Evolutionary conservation across 2,113 vertebrate genomes (phyloP), one percentile per base, ranked within the genome.

Genomic region (Tricholaema leucomelas): DNA sequence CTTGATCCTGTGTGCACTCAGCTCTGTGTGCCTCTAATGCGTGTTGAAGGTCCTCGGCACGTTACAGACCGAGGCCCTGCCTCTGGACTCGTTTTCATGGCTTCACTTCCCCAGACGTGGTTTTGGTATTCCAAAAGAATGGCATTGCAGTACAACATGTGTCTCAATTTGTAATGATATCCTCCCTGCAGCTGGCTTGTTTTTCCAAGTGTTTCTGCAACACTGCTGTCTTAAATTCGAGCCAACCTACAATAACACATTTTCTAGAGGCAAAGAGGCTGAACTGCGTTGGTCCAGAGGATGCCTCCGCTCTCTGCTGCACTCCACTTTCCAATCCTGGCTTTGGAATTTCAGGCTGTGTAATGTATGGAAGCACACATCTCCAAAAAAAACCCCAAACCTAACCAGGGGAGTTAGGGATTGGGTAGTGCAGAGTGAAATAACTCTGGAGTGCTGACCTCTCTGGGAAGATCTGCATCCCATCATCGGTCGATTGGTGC

Each of bases 161-260:
- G 94, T 96, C 97, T 95, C 96, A 95, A 92, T 97, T 97, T 97
- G 96, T 97, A 97, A 97, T 31, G 92, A 96, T 97, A 97, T 92
- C 96, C 93, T 65, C 75, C 69, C 86, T 87, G 94, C 97, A 97
- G 97, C 97, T 97, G 97, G 96, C 95, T 97, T 84, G 69, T 90
- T 96, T 96, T 97, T 97, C 89, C 94, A 91, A 96, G 94, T 95
- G 92, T 97, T 97, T 88, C 96, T 97, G 92, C 97, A 97, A 95
- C 86, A 88, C 93, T 96, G 70, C 96, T 96, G 90, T 94, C 97
- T 97, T 96, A 94, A 93, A 96, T 94, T 94, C 18, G 6, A 97
- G 93, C 95, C 96, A 96, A 91, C 66, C 92, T 97, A 94, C 93
- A 97, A 89, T 93, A 97, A 97, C 93, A 97, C 96, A 97, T 96